Base-by-base conservation (phyloP, 2,113 vertebrate genomes). In the cattle (Bos taurus) region DNA sequence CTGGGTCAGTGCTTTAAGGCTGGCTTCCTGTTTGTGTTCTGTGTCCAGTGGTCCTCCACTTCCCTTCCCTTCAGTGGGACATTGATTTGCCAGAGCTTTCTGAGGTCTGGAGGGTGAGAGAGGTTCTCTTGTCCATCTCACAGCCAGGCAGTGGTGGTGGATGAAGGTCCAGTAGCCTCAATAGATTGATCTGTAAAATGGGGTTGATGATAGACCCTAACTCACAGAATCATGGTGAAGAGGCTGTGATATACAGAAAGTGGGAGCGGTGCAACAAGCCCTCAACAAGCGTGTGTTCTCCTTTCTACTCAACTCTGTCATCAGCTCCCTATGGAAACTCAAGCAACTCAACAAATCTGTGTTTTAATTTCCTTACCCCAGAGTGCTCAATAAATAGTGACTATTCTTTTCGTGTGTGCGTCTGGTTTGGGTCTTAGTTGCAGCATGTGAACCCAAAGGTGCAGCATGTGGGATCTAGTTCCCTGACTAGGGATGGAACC, bases 221-320 rank as follows among this genome's bases (percentile, higher is more conserved):
- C 17, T 67, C 52, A 15, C 52, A 25, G 52, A 85, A 74, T 14
- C 71, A 25, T 0, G 54, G 60, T 23, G n/a, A 71, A 21, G 88
- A 82, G 82, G 52, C 50, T 7, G 59, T 7, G 52, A 7, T 60
- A 10, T 23, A 23, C 43, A 50, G 81, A n/a, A 59, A 54, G 71
- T 17, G 46, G 50, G 50, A 21, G 21, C 14, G 0, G 14, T 8
- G 36, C 16, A 1, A 3, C 30, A 23, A 19, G 28, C 54, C 43
- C 26, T 28, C 10, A 14, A 50, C 7, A 52, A 13, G n/a, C 0
- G 5, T 50, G n/a, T 2, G 0, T 28, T 81, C 33, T 80, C 59
- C 33, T 28, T 91, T 64, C 62, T 26, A 78, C 74, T 59, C 78
- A 17, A 2, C 16, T 36, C 60, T 40, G 81, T 48, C 57, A 12